Percentiles rank a stretch among this genome's conserved stretches.
Conservation (phyloP, 1,140 invertebrate genomes). For the Pentalonia nigronervosa region DNA sequence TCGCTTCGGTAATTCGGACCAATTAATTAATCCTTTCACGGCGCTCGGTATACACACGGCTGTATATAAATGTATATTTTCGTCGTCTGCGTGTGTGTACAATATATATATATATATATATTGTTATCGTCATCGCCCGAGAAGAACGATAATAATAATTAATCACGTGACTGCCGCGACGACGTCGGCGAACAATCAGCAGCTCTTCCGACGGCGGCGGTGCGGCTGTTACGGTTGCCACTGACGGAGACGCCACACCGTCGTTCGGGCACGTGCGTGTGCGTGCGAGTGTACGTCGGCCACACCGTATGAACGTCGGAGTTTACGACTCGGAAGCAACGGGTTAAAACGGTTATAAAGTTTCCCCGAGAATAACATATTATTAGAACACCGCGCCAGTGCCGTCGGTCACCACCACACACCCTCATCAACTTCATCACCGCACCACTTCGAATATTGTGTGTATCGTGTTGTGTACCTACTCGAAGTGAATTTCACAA, state of each 20-base stretch:
- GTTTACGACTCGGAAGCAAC: slow-evolving; percentile 25
- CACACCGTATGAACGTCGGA: not conserved
- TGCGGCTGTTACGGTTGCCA: not conserved
- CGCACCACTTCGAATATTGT: not conserved
- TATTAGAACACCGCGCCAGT: not conserved
- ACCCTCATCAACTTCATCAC: too few species aligned
- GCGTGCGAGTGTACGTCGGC: not conserved
- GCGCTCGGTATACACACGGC: not conserved
- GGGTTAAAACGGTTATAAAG: slow-evolving; percentile 13
- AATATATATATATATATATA: not conserved
- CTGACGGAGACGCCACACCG: not conserved
- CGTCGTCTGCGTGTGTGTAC: not conserved
- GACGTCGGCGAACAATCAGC: not conserved
- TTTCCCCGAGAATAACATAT: not conserved
- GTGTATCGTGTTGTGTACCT: not conserved
- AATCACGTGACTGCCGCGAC: not conserved
- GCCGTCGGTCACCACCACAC: not conserved
- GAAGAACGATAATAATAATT: slow-evolving; percentile 8
- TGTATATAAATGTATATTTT: not conserved
- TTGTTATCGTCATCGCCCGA: not conserved
- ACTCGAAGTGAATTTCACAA: not conserved
- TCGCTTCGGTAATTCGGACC: not conserved
- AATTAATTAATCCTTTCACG: slow-evolving; percentile 30
- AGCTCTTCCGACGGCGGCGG: not conserved
- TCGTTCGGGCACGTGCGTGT: not conserved